A percentile compares a stretch with the other conserved stretches of the same genome.
These are phyloP conservation scores for Druon quercuslanigerum DNA, from an alignment of 1,140 invertebrate genomes.

Conservation along the genomic window DNA sequence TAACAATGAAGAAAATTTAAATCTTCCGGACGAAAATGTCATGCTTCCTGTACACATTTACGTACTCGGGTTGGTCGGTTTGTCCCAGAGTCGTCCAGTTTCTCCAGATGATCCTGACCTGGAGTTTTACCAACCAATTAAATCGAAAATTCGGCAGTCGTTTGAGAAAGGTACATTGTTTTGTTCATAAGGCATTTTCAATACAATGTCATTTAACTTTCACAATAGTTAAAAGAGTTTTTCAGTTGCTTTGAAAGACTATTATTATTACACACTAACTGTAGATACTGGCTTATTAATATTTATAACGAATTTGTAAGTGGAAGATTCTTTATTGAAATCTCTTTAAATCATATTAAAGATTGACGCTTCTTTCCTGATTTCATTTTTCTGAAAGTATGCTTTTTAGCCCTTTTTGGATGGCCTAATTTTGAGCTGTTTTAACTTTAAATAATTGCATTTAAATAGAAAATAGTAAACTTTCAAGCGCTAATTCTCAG, in stretches of 20 bases:
- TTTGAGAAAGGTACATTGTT: conserved; percentile 45
- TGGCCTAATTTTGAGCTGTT: too few species aligned
- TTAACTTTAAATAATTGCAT: not conserved
- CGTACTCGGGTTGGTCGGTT: conserved; percentile 53
- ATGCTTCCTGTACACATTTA: conserved; percentile 55
- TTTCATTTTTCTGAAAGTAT: too few species aligned
- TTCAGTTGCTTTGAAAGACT: too few species aligned
- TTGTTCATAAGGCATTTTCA: not conserved
- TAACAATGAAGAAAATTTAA: not conserved
- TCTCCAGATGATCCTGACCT: conserved; percentile 52
- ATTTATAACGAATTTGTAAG: too few species aligned
- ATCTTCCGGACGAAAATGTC: not conserved
- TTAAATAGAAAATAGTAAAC: not conserved
- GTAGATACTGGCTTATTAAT: too few species aligned
- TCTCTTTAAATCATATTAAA: too few species aligned
- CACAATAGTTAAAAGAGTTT: too few species aligned
- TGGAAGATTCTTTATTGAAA: too few species aligned
- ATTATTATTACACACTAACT: too few species aligned
- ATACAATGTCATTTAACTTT: too few species aligned
- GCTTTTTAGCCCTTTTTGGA: too few species aligned
- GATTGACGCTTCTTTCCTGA: too few species aligned
- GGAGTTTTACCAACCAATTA: conserved; percentile 45
- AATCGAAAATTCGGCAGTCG: conserved; percentile 39
- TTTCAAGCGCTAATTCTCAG: not conserved
- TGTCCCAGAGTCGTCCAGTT: not conserved